Conservation (phyloP, 2,888 invertebrate genomes). For the Diarsia mendica region DNA sequence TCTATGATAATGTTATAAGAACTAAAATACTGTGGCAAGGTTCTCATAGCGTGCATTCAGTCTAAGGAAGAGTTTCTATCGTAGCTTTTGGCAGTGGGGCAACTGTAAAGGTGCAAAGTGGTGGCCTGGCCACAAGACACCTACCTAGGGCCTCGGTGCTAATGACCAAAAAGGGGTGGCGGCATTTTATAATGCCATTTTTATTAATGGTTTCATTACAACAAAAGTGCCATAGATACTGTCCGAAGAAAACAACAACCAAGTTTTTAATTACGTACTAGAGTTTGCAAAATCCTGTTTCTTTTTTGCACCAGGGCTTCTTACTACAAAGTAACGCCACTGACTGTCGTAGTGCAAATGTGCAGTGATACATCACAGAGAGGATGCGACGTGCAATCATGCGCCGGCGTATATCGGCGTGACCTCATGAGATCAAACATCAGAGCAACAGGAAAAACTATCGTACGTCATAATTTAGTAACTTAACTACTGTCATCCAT, state of each 20-base stretch:
- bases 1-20: constrained; percentile 52
- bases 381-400: constrained; percentile 39
- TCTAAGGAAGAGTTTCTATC: constrained; percentile 52
- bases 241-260: neutral
- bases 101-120: neutral
- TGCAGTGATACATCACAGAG: constrained; percentile 67
- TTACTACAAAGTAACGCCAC: neutral
- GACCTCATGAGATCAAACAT: constrained; percentile 71
- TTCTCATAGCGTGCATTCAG: constrained; percentile 64
- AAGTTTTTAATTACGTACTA: neutral
- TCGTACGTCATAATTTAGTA: constrained; percentile 76
- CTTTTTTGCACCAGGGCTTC: neutral
- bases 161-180: no score
- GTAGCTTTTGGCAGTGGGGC: constrained; percentile 32
- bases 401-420: constrained; percentile 53
- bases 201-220: neutral
- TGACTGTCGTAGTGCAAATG: constrained; percentile 53
- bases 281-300: neutral
- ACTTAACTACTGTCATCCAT: constrained; percentile 82
- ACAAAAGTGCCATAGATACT: neutral
- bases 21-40: constrained; percentile 73
- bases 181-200: no score
- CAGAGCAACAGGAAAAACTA: constrained; percentile 65
- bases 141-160: no score
- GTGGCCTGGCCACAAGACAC: no score